Conservation (phyloP, 2,797 vertebrate species). For the Aphelocoma californica region DNA sequence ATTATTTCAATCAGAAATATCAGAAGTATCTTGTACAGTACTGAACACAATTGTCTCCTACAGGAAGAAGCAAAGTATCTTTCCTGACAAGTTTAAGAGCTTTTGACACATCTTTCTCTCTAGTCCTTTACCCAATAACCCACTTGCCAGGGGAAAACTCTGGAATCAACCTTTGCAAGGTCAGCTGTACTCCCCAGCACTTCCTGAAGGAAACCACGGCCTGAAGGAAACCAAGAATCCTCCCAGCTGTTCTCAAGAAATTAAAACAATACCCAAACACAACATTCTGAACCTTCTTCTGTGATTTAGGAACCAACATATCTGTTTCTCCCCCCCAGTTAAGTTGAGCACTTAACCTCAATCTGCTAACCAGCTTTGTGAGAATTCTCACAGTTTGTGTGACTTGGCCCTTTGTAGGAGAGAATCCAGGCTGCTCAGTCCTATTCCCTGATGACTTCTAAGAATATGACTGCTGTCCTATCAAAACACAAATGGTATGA, state of each 20-base stretch:
- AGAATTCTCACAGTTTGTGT: not conserved
- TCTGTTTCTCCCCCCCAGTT: not conserved
- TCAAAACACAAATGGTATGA: conserved; percentile 25
- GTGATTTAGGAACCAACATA: not conserved
- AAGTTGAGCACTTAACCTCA: not conserved
- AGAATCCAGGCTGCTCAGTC: not conserved
- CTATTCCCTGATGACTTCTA: not conserved
- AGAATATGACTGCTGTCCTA: not conserved
- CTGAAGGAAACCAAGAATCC: not conserved
- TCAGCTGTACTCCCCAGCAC: not conserved
- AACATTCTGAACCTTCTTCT: not conserved
- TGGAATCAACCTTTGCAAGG: not conserved
- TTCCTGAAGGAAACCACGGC: not conserved
- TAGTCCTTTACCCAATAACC: not conserved
- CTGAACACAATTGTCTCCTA: not conserved
- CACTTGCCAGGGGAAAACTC: not conserved
- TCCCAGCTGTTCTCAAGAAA: not conserved
- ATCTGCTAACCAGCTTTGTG: not conserved
- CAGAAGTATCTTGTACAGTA: not conserved
- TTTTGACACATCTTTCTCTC: not conserved
- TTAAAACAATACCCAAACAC: not conserved
- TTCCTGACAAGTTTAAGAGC: not conserved
- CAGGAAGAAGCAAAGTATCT: not conserved
- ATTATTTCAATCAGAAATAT: not conserved
- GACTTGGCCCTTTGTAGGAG: not conserved